A percentile compares a stretch with the other conserved stretches of the same genome.
phyloP scores from a whole-genome alignment of 2,113 vertebrate species.

The Saguinus imperator region DNA sequence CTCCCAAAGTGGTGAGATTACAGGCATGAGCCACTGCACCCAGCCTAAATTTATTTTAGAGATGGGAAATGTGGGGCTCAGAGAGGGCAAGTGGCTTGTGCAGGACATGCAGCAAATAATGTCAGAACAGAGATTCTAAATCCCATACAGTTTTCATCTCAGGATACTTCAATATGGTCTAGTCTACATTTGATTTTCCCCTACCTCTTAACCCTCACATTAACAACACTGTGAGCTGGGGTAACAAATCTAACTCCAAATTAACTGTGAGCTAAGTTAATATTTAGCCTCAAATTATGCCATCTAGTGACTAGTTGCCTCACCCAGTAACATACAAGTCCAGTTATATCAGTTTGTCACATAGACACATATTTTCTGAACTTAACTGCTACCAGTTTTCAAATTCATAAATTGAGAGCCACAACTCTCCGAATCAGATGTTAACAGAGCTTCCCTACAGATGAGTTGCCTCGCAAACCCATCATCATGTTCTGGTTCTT shows the following conservation, averaged over 20 bases:
- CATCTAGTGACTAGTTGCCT: not conserved
- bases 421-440: not conserved
- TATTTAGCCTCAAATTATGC: not conserved
- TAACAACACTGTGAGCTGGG: not conserved
- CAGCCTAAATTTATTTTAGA: not conserved
- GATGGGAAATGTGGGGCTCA: not conserved
- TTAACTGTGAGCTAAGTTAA: not conserved
- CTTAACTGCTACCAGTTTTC: not conserved
- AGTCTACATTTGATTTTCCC: not conserved
- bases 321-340: not conserved
- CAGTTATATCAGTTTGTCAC: not conserved
- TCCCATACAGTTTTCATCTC: not conserved
- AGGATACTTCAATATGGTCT: not conserved
- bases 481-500: not conserved
- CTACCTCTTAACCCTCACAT: not conserved
- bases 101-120: not conserved
- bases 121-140: not conserved
- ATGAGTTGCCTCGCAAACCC: not conserved
- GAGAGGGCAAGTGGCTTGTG: not conserved
- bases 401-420: slow-evolving; percentile 6
- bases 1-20: no score
- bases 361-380: not conserved
- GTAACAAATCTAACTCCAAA: not conserved
- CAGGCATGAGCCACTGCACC: no score
- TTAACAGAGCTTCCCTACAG: not conserved